Evolutionary conservation across 2,797 vertebrate genomes (phyloP).

Genomic region (Anguilla marmorata): DNA sequence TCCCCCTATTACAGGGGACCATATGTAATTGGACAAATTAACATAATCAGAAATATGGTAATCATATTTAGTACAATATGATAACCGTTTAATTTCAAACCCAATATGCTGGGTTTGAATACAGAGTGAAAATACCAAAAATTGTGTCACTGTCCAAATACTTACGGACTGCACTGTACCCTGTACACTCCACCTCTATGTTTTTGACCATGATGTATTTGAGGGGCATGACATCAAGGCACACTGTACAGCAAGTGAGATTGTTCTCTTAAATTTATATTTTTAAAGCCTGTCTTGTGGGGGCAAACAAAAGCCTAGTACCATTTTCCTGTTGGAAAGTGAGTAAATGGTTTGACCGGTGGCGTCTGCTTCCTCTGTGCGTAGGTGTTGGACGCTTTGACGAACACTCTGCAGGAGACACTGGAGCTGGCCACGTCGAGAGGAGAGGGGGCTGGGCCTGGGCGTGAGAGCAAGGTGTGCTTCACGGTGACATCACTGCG

Average conservation of each 20-base stretch:
- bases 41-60: not conserved
- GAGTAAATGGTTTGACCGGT: conserved; percentile 5
- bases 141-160: not conserved
- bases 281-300: not conserved
- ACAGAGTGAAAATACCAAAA: not conserved
- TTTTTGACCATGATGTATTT: not conserved
- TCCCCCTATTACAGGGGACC: not conserved
- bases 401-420: conserved; percentile 88
- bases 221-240: not conserved
- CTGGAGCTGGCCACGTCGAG: conserved; percentile 82
- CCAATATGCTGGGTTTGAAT: not conserved
- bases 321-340: conserved; percentile 3
- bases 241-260: not conserved
- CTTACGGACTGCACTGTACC: too few relatives aligned
- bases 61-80: not conserved
- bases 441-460: conserved; percentile 77
- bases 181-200: not conserved
- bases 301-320: not conserved
- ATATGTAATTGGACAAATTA: not conserved
- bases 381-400: conserved; percentile 88
- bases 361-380: conserved; percentile 42
- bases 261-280: not conserved
- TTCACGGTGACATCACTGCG: not conserved
- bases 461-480: conserved; percentile 83
- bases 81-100: not conserved